Evolutionary conservation across 2,113 vertebrate genomes (phyloP).

Genomic region (Platycercus adscitus): DNA sequence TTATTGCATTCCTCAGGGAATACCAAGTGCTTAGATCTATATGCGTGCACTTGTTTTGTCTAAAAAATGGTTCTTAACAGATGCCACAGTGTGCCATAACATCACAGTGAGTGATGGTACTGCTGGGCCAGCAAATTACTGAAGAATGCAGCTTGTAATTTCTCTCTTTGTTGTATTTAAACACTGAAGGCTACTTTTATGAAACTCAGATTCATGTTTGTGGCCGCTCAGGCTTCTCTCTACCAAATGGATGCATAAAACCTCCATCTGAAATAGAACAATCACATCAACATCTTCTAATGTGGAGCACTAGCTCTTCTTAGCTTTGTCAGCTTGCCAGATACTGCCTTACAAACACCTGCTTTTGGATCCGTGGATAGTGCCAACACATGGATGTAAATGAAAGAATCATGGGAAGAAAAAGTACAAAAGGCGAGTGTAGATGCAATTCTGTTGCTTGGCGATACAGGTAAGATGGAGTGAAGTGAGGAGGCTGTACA

Average conservation of each 20-base stretch:
- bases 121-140: neutral
- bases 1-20: neutral
- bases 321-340: neutral
- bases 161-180: neutral
- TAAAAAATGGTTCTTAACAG: neutral
- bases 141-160: neutral
- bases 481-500: neutral
- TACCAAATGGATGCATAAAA: neutral
- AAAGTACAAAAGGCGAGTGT: neutral
- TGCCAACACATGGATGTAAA: neutral
- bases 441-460: neutral
- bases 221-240: neutral
- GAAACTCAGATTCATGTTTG: neutral
- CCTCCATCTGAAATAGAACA: neutral
- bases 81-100: neutral
- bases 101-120: neutral
- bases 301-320: neutral
- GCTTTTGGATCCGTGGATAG: neutral
- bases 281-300: neutral
- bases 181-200: neutral
- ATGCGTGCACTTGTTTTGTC: neutral
- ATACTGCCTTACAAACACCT: neutral
- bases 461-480: rapidly evolving
- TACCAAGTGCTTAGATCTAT: neutral
- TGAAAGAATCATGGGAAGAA: neutral